Conservation (phyloP, 1,140 invertebrate genomes). For the Oppia nitens region DNA sequence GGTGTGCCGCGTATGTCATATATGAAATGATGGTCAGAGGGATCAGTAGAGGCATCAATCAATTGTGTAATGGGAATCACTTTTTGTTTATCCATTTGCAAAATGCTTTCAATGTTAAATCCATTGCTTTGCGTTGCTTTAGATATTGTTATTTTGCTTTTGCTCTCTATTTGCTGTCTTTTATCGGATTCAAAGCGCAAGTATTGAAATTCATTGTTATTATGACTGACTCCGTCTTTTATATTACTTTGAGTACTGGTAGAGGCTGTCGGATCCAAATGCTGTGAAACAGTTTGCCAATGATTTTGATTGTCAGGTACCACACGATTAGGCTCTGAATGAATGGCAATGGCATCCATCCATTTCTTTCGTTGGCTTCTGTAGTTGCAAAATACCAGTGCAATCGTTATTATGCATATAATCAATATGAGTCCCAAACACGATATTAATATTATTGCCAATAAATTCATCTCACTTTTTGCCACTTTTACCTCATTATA, state of each 20-base stretch:
- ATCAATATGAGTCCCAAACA: neutral
- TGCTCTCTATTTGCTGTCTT: neutral
- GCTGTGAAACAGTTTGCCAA: neutral
- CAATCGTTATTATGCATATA: neutral
- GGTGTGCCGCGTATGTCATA: no score
- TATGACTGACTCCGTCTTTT: neutral
- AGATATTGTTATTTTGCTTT: neutral
- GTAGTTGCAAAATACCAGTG: conserved; percentile 1
- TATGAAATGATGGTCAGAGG: neutral
- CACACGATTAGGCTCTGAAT: conserved; percentile 1
- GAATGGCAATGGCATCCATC: conserved; percentile 2
- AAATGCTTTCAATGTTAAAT: no score
- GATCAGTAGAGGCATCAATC: neutral
- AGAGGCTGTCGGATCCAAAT: neutral
- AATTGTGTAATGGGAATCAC: neutral
- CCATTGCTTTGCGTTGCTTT: neutral
- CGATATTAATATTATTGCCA: neutral
- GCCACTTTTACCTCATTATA: neutral
- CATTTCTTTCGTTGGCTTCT: neutral
- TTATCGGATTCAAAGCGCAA: neutral
- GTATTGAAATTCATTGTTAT: neutral
- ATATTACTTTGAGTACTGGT: no score
- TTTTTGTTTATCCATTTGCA: neutral
- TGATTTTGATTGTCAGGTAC: neutral
- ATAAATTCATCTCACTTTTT: neutral